Evolutionary conservation across 2,113 vertebrate species (phyloP).

Genomic region (Sapayoa aenigma): DNA sequence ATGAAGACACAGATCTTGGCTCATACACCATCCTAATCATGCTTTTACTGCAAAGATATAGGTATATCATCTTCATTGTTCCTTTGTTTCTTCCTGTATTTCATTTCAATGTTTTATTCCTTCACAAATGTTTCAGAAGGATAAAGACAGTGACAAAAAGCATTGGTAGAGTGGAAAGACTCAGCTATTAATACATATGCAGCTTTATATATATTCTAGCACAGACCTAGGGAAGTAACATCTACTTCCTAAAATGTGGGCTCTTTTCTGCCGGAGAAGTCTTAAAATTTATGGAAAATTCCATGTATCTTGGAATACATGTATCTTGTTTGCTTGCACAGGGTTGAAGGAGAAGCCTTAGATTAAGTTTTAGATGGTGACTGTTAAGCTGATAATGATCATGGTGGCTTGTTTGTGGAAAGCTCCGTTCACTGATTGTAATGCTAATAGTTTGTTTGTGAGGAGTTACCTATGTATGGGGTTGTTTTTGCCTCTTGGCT

Average conservation of each 20-base stretch:
- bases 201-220: background rate
- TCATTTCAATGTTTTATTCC: background rate
- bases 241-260: background rate
- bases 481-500: too few relatives aligned
- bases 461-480: too few relatives aligned
- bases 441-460: too few relatives aligned
- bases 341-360: too few relatives aligned
- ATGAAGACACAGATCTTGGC: fast-evolving
- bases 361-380: too few relatives aligned
- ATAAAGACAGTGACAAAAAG: background rate
- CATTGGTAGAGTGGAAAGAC: background rate
- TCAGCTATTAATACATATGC: background rate
- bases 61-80: background rate
- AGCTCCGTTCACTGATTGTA: too few relatives aligned
- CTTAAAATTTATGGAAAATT: too few relatives aligned
- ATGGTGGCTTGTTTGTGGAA: too few relatives aligned
- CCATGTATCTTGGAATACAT: too few relatives aligned
- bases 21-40: background rate
- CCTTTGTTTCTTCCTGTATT: background rate
- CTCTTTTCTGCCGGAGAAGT: too few relatives aligned
- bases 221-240: background rate
- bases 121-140: background rate
- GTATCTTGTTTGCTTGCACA: too few relatives aligned
- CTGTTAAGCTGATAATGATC: too few relatives aligned
- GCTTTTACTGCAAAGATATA: background rate